phyloP scores from a whole-genome alignment of 2,888 invertebrate genomes.

The Suillia variegata region DNA sequence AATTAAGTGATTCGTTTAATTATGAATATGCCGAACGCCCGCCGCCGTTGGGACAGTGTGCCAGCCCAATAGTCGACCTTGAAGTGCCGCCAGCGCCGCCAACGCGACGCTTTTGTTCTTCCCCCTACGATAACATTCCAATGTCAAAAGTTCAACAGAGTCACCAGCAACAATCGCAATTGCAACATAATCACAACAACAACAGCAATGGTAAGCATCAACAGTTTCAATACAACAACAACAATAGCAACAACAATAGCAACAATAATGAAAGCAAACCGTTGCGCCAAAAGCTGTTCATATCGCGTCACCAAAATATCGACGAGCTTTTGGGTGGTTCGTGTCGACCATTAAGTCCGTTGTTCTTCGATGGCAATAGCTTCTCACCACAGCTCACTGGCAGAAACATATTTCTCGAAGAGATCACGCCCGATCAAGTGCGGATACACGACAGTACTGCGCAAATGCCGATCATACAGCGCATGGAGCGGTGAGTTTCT shows the following conservation, averaged over 20 bases:
- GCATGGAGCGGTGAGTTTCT: slow-evolving; percentile 65
- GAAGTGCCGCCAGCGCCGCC: slow-evolving; percentile 32
- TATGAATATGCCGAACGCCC: slow-evolving; percentile 59
- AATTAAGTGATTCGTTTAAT: slow-evolving; percentile 49
- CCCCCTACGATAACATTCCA: slow-evolving; percentile 76
- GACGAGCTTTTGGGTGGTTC: slow-evolving; percentile 82
- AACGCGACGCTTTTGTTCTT: slow-evolving; percentile 61
- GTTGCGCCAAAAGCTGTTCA: slow-evolving; percentile 66
- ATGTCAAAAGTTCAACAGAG: slow-evolving; percentile 48
- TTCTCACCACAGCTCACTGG: slow-evolving; percentile 31
- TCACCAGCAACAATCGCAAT: slow-evolving; percentile 7
- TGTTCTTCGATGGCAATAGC: slow-evolving; percentile 59
- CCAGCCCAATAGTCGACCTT: slow-evolving; percentile 71
- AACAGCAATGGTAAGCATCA: slow-evolving; percentile 29
- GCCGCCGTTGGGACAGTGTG: slow-evolving; percentile 71
- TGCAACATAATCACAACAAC: slow-evolving; percentile 25
- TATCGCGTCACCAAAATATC: slow-evolving; percentile 84
- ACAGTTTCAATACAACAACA: slow-evolving; percentile 23
- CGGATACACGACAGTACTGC: slow-evolving; percentile 80
- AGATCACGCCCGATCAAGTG: slow-evolving; percentile 79
- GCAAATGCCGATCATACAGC: slow-evolving; percentile 72
- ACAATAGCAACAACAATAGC: slow-evolving; percentile 40
- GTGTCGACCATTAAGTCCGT: slow-evolving; percentile 68
- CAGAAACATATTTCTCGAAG: slow-evolving; percentile 62
- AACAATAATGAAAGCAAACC: slow-evolving; percentile 20